Evolutionary conservation across 2,113 vertebrate species (phyloP).

Genomic region (Theristicus caerulescens): DNA sequence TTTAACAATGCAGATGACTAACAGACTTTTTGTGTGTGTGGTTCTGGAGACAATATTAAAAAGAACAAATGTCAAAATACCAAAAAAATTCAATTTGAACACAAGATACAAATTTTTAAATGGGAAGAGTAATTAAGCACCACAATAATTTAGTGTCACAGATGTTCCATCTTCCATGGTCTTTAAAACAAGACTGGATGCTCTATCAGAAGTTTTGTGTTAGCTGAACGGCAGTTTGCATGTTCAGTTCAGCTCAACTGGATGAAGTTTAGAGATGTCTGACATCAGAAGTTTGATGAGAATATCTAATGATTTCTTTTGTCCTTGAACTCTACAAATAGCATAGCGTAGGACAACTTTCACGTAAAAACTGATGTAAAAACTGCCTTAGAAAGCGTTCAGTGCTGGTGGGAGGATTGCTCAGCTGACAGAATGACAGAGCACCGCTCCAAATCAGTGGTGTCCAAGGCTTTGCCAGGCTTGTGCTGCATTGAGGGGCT

Average conservation of each 20-base stretch:
- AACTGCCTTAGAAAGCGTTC: background rate
- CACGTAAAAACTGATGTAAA: background rate
- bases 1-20: background rate
- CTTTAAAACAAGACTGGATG: background rate
- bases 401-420: background rate
- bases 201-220: background rate
- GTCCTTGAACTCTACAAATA: background rate
- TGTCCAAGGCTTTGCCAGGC: background rate
- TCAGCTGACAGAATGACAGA: background rate
- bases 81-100: background rate
- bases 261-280: background rate
- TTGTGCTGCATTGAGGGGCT: fast-evolving
- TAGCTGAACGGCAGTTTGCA: background rate
- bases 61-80: background rate
- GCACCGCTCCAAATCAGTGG: fast-evolving
- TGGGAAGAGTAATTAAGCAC: background rate
- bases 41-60: background rate
- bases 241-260: fast-evolving
- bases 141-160: background rate
- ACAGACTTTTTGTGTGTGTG: background rate
- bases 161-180: background rate
- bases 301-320: background rate
- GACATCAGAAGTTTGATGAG: background rate
- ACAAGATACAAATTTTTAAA: background rate
- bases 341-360: background rate